Base-by-base conservation (phyloP, 2,888 invertebrate species). In the Dryobotodes eremita region DNA sequence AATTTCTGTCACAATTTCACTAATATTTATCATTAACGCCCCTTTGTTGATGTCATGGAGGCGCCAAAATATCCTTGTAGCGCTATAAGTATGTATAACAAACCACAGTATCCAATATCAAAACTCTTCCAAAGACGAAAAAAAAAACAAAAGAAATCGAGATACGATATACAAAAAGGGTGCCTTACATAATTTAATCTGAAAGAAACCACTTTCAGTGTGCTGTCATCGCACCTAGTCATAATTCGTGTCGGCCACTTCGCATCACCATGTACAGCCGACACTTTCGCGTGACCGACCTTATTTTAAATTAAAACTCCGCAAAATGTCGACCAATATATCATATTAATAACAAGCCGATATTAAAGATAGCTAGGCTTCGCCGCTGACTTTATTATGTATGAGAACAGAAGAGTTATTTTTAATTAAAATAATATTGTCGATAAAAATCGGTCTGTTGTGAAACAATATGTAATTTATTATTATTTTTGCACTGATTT, bases 261-360 rank as follows among this genome's bases (percentile, higher is more conserved):
- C 84, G 36, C 75, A 78, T 75, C 76, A 23, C 86, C 86, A 72
- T 82, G 65, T 83, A 76, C 7, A 79, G 82, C 68, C 36, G 73
- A 81, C 80, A 82, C 74, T 86, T 85, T 86, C 80, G 85, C 85
- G 89, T 86, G 84, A 84, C 84, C 85, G 90, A 87, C 90, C 89
- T 92, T 89, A 89, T 88, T 90, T 87, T 90, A 89, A 91, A 91
- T 91, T 91, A 90, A 88, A 88, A 82, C 71, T 73, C 73, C 66
- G 71, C 84, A 80, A 91, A 92, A 92, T 90, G 91, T 89, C 91
- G 90, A 75, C 75, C 89, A 76, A 90, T 91, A 90, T 86, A 89
- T 92, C 86, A 91, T 90, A 87, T 83, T 74, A 81, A 84, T 88
- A 87, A 90, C 88, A 88, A 88, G 85, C 85, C 75, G 84, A 77